Evolutionary conservation across 92 coral and sea anemone species (phyloP).

Genomic region (Epizoanthus illoricatus): DNA sequence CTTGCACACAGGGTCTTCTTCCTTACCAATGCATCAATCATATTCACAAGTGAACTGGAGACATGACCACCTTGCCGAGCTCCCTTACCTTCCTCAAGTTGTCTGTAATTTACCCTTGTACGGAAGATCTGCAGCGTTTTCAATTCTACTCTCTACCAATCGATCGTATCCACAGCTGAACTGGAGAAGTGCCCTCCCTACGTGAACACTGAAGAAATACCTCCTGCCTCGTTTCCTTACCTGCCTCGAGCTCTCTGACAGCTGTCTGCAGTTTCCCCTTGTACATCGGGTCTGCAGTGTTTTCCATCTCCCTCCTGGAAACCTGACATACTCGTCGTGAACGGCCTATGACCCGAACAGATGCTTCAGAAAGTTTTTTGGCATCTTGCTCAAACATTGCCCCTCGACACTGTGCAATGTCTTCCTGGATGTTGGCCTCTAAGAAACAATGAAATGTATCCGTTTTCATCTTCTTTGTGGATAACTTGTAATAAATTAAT

Average conservation of each 20-base stretch:
- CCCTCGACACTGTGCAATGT: slow-evolving; percentile 67
- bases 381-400: slow-evolving; percentile 70
- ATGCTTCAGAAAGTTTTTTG: slow-evolving; percentile 65
- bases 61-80: no score
- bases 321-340: slow-evolving; percentile 77
- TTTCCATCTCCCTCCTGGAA: slow-evolving; percentile 68
- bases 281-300: slow-evolving; percentile 88
- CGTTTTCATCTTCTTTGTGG: neutral
- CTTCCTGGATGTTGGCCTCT: slow-evolving; percentile 67
- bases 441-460: neutral
- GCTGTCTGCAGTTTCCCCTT: slow-evolving; percentile 72
- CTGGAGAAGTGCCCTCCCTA: neutral
- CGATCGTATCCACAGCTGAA: no score
- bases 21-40: no score
- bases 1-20: no score
- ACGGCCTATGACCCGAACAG: slow-evolving; percentile 70
- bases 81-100: no score
- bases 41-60: no score
- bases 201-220: neutral
- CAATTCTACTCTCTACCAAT: no score
- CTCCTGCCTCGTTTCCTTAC: slow-evolving; percentile 15
- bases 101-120: no score
- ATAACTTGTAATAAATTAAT: no score
- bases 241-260: slow-evolving; percentile 60
- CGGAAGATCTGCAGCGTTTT: no score